These are phyloP conservation scores for Ptychobarbus kaznakovi DNA, from an alignment of 2,797 vertebrate genomes.

Conservation along the genomic window DNA sequence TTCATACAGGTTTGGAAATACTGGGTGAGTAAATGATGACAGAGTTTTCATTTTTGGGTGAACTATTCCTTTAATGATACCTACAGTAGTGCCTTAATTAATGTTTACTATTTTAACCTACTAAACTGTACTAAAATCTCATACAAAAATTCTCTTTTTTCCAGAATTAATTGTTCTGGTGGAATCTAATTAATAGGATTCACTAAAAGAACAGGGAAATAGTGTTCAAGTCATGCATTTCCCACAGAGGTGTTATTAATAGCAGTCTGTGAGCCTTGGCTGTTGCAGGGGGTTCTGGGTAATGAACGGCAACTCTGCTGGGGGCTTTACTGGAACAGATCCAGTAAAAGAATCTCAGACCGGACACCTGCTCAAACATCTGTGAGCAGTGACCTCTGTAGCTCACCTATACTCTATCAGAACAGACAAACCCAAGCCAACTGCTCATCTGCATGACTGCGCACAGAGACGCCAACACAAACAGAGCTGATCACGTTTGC, in stretches of 20 bases:
- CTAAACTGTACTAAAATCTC: neutral
- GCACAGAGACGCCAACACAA: neutral
- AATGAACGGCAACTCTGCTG: conserved; percentile 34
- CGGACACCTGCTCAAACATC: conserved; percentile 47
- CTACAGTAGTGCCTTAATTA: neutral
- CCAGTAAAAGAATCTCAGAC: conserved; percentile 35
- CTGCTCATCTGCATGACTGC: conserved; percentile 25
- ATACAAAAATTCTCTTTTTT: neutral
- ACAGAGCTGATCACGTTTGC: conserved; percentile 16
- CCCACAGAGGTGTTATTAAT: conserved; percentile 31
- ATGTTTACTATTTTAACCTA: neutral
- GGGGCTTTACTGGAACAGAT: conserved; percentile 40
- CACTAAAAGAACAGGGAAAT: neutral
- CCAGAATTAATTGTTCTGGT: neutral
- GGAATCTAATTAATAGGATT: neutral
- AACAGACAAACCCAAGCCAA: conserved; percentile 29
- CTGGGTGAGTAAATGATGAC: too few species aligned
- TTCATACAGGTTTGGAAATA: too few species aligned
- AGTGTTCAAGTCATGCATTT: neutral
- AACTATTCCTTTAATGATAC: neutral
- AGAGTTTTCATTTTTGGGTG: too few species aligned
- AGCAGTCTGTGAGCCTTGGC: neutral
- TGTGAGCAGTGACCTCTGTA: conserved; percentile 44
- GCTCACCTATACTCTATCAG: conserved; percentile 38
- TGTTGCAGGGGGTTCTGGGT: conserved; percentile 34